Percentiles rank a stretch among this genome's conserved stretches.
Evolutionary conservation across 2,888 invertebrate genomes (phyloP).

Genomic region (Calephelis perditalis): DNA sequence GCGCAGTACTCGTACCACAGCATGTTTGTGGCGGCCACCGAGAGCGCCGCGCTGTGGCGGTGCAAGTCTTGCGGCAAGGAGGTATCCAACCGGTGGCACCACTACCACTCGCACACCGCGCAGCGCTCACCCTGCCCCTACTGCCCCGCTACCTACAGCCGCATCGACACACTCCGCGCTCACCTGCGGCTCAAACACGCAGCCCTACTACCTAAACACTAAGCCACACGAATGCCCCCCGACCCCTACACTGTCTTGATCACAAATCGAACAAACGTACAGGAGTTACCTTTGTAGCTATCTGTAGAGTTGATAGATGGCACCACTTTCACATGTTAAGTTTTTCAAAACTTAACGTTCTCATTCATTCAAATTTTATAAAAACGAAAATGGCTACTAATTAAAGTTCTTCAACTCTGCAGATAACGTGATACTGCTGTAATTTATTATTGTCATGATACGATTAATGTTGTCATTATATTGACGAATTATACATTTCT

Average conservation of each 20-base stretch:
- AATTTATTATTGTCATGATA: constrained; percentile 10
- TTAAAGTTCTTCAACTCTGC: too few species aligned
- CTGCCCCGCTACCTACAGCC: constrained; percentile 91
- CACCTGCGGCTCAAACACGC: constrained; percentile 89
- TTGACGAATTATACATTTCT: constrained; percentile 43
- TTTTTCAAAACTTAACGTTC: too few species aligned
- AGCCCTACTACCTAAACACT: constrained; percentile 68
- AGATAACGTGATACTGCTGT: too few species aligned
- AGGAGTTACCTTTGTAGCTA: too few species aligned
- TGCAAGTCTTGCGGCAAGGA: constrained; percentile 91
- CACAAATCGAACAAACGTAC: constrained; percentile 8
- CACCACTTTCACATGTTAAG: too few species aligned
- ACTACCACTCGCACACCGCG: constrained; percentile 90
- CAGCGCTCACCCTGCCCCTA: constrained; percentile 89
- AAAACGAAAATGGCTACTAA: too few species aligned
- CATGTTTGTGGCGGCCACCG: constrained; percentile 87
- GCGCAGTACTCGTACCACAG: constrained; percentile 86
- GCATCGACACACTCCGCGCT: constrained; percentile 90
- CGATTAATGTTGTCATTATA: constrained; percentile 34
- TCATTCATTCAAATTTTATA: too few species aligned
- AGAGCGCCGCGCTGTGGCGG: constrained; percentile 86
- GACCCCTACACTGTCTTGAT: constrained; percentile 26
- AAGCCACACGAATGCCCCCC: constrained; percentile 34
- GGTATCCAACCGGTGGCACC: constrained; percentile 93
- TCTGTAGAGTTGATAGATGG: neutral